phyloP scores from a whole-genome alignment of 2,888 invertebrate species.

The Deroplatys truncata region DNA sequence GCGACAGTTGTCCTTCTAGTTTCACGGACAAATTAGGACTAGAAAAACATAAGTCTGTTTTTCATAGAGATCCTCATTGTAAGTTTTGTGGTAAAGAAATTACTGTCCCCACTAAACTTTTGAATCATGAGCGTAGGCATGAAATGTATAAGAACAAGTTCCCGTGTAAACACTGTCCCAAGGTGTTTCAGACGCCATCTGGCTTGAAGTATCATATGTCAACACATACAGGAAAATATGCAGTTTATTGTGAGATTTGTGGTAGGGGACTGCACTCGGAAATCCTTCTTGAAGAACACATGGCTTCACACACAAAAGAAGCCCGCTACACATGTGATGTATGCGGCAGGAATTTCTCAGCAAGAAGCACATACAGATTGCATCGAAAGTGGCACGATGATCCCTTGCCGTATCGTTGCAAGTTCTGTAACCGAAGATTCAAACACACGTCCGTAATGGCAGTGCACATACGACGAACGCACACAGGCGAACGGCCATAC shows the following conservation, averaged over 20 bases:
- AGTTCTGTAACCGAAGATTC: slow-evolving; percentile 32
- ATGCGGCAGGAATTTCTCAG: slow-evolving; percentile 34
- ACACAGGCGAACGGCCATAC: slow-evolving; percentile 47
- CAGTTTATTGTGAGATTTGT: slow-evolving; percentile 32
- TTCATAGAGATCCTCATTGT: slow-evolving; percentile 31
- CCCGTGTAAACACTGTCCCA: slow-evolving; percentile 28
- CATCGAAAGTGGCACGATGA: slow-evolving; percentile 35
- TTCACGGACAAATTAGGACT: slow-evolving; percentile 17
- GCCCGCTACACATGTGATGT: slow-evolving; percentile 33
- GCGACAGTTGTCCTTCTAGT: slow-evolving; percentile 28
- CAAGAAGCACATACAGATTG: slow-evolving; percentile 33
- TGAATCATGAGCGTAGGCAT: slow-evolving; percentile 31
- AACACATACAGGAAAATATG: slow-evolving; percentile 33
- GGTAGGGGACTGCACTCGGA: slow-evolving; percentile 32
- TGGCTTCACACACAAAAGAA: slow-evolving; percentile 33
- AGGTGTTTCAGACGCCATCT: slow-evolving; percentile 30
- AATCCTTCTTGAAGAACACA: slow-evolving; percentile 32
- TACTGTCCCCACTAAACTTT: slow-evolving; percentile 21
- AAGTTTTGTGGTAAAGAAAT: slow-evolving; percentile 29
- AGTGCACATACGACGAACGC: slow-evolving; percentile 44
- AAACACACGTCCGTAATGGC: slow-evolving; percentile 33
- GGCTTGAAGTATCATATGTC: slow-evolving; percentile 32
- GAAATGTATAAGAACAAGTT: slow-evolving; percentile 16
- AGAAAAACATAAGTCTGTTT: slow-evolving; percentile 22
- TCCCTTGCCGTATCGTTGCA: slow-evolving; percentile 34